phyloP scores from a whole-genome alignment of 2,888 invertebrate species.

The Idaea dimidiata region DNA sequence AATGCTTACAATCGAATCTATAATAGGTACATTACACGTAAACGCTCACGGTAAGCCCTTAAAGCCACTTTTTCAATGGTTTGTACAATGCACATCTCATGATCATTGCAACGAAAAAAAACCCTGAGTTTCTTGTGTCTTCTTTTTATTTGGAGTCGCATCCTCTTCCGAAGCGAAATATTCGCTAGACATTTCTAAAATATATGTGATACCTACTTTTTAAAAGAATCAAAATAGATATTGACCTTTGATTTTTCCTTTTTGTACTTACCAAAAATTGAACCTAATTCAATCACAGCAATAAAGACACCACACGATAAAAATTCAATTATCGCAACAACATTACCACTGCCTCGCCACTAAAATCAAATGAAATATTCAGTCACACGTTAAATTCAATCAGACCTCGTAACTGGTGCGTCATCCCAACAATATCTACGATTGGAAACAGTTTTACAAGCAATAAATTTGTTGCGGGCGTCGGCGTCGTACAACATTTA shows the following conservation, averaged over 20 bases:
- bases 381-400: constrained; percentile 74
- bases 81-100: no score
- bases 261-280: not conserved
- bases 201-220: no score
- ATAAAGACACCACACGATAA: constrained; percentile 25
- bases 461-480: constrained; percentile 75
- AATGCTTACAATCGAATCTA: no score
- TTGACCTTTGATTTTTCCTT: not conserved
- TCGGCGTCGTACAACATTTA: constrained; percentile 76
- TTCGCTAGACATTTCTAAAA: no score
- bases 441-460: constrained; percentile 81
- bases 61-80: no score
- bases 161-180: no score
- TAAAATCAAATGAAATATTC: constrained; percentile 50
- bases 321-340: constrained; percentile 37
- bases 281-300: constrained; percentile 8
- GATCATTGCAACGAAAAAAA: no score
- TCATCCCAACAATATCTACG: constrained; percentile 70
- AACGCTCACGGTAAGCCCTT: no score
- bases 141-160: no score
- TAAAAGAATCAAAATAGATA: no score
- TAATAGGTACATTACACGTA: no score
- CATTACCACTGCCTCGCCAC: constrained; percentile 37
- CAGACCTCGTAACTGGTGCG: constrained; percentile 57
- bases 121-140: no score